These are phyloP conservation scores for Nemurella pictetii DNA, from an alignment of 2,888 invertebrate species.

Conservation along the genomic window DNA sequence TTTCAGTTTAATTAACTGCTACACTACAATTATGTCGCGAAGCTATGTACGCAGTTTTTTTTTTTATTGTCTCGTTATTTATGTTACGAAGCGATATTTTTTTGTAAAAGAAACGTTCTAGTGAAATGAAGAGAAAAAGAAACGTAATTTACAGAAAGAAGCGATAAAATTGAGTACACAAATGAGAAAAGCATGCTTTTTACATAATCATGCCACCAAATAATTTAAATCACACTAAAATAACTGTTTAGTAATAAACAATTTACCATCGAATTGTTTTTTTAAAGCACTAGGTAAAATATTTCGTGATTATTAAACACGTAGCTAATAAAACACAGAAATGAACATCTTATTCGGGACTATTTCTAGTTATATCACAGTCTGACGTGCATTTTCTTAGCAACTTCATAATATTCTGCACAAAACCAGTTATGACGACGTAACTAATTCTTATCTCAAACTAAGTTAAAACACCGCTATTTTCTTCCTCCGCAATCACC, in stretches of 20 bases:
- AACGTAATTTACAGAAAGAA: background rate
- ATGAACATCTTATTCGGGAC: background rate
- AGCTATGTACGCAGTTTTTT: background rate
- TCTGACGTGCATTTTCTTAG: background rate
- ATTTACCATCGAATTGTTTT: background rate
- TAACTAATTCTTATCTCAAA: background rate
- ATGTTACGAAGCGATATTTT: background rate
- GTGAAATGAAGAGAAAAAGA: background rate
- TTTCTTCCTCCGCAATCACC: background rate
- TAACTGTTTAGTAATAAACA: background rate
- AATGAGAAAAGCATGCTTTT: background rate
- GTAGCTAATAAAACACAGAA: background rate
- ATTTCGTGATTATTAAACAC: background rate
- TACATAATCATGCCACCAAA: background rate
- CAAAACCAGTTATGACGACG: background rate
- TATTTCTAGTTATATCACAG: background rate
- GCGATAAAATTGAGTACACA: background rate
- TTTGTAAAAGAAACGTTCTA: background rate
- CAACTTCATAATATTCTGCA: background rate
- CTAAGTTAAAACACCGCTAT: background rate
- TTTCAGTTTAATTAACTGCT: background rate
- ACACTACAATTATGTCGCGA: background rate
- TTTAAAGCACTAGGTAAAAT: background rate
- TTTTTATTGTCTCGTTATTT: background rate
- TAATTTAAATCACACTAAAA: background rate